Base-by-base conservation (phyloP, 2,113 vertebrate species). In the Girardinichthys multiradiatus region DNA sequence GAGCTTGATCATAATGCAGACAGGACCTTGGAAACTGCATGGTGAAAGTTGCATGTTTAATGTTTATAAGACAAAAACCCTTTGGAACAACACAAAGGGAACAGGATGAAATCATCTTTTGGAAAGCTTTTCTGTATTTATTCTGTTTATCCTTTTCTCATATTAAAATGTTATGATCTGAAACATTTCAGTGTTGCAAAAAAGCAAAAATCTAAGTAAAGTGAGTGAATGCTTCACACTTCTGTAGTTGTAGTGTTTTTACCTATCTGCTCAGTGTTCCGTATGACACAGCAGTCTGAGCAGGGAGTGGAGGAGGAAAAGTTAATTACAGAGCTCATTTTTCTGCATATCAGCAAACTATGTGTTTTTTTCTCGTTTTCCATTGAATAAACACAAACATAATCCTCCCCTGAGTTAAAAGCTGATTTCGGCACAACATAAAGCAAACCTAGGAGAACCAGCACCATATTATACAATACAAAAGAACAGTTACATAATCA, bases 271-370 rank as follows among this genome's bases (percentile, higher is more conserved):
- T 73, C 29, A 31, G 30, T 28, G 35, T 67, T 71, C 24, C 71
- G 51, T 65, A 17, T 48, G n/a, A 63, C 0, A 45, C 66, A 71
- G 57, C 31, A 37, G 70, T 71, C 31, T 61, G 26, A 39, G 66
- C 37, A 79, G 37, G 51, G 64, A 31, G 66, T 65, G 29, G 57
- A 27, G 24, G 54, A 30, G 8, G 29, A 26, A 63, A 42, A 81
- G 35, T 51, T 86, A 42, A 75, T 86, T 65, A 75, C 21, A 15
- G 10, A 12, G 4, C 27, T 61, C 51, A 57, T 45, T 74, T 85
- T 81, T 35, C 19, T 42, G 27, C 73, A 66, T 26, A 39, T 79
- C 71, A 79, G 72, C 68, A 76, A 28, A 60, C 78, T 37, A 15
- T 59, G 33, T 31, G 26, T 51, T 61, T 42, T 21, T 27, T 21